phyloP scores from a whole-genome alignment of 2,888 invertebrate species.

The Osedax frankpressi region DNA sequence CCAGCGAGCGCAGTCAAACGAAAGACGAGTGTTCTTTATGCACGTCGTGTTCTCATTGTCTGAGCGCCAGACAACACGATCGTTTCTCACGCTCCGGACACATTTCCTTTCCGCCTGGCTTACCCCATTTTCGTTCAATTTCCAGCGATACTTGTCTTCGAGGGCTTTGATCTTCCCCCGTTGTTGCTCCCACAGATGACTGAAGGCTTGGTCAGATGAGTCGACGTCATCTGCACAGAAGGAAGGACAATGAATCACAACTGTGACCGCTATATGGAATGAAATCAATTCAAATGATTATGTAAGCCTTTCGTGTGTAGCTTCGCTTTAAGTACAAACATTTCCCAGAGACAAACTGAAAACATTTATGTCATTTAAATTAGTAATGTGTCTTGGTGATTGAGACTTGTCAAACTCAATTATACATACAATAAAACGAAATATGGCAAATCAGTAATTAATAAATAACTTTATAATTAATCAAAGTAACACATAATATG shows the following conservation, averaged over 20 bases:
- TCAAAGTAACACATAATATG: no score
- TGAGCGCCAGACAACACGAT: neutral
- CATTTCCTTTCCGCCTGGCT: neutral
- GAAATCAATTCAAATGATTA: neutral
- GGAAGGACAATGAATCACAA: neutral
- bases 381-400: no score
- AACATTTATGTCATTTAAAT: neutral
- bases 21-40: neutral
- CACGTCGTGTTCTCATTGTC: neutral
- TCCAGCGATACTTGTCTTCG: constrained; percentile 27
- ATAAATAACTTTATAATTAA: no score
- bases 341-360: neutral
- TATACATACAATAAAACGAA: no score
- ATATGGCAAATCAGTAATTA: no score
- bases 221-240: constrained; percentile 8
- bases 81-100: constrained; percentile 1
- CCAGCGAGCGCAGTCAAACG: neutral
- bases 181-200: constrained; percentile 23
- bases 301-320: neutral
- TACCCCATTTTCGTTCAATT: constrained; percentile 26
- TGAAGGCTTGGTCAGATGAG: constrained; percentile 5
- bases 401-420: no score
- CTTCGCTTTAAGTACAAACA: neutral
- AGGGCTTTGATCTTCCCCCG: constrained; percentile 23
- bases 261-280: neutral